Base-by-base conservation (phyloP, 2,888 invertebrate species). In the Acholoe squamosa region DNA sequence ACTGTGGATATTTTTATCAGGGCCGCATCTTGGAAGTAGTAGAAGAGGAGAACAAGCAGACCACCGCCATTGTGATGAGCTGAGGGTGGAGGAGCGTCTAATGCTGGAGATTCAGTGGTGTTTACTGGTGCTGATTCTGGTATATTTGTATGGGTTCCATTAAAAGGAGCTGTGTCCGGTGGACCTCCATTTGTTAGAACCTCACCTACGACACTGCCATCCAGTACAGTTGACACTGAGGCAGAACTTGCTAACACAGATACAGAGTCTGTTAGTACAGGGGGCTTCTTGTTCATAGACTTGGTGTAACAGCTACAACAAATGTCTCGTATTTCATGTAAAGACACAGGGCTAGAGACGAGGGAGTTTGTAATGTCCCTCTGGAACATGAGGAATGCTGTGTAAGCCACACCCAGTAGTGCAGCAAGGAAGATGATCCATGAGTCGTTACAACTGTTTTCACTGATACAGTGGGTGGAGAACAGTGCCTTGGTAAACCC, bases 1-100 rank as follows among this genome's bases (percentile, higher is more conserved):
- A 67, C 71, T 1, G 89, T 89, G 10, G 31, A 16, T 33, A 89
- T 34, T 19, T 89, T 34, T 7, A 89, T 61, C 19, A 89, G 19
- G 3, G 89, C 28, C 33, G 89, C 89, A 33, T 89, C 89, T 28
- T 89, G 89, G 31, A 89, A 89, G 34, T 89, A 89, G 43, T 89
- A 89, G 51, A 89, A 89, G 10, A 89, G 10, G 10, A 67, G 33
- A 16, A 89, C 43, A 0, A 89, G 34, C 33, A 89, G 33, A 51
- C 71, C 71, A 34, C 89, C 89, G 0, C 88, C 56, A 52, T 33
- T 88, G 22, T 54, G 52, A 43, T 3, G 3, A 43, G 43, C 43
- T 43, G 43, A 10, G 10, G 43, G 43, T 43, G 43, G 43, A 10
- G 43, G 43, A 3, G 43, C n/a, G n/a, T n/a, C n/a, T n/a, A n/a